phyloP scores from a whole-genome alignment of 2,113 vertebrate genomes.

The Enhydra lutris region DNA sequence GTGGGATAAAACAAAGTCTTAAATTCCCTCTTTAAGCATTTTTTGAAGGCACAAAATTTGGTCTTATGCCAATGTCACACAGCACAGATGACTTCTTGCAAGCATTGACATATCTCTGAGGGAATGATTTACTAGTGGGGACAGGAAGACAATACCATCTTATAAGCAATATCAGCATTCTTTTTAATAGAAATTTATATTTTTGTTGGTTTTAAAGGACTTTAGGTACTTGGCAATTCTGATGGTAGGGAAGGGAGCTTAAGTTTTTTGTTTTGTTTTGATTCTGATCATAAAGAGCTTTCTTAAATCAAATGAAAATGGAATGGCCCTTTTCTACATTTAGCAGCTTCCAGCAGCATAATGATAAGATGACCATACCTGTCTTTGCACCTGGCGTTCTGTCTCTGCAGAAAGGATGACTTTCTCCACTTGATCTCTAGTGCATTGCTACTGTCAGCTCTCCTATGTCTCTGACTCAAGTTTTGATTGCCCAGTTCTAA shows the following conservation, averaged over 20 bases:
- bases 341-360: not conserved
- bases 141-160: not conserved
- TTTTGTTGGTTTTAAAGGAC: conserved; percentile 32
- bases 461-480: not conserved
- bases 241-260: not conserved
- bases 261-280: not conserved
- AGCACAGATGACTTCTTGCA: not conserved
- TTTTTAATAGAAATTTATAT: not conserved
- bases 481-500: not conserved
- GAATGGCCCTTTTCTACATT: not conserved
- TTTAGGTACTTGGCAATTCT: not conserved
- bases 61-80: not conserved
- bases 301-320: not conserved
- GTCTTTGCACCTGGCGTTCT: not conserved
- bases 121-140: not conserved
- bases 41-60: not conserved
- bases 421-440: not conserved
- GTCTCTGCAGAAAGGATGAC: not conserved
- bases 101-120: not conserved
- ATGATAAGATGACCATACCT: not conserved
- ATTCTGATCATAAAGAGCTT: not conserved
- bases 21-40: conserved; percentile 9
- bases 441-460: not conserved
- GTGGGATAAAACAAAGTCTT: not conserved
- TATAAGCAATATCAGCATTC: not conserved